These are phyloP conservation scores for Agrochola macilenta DNA, from an alignment of 2,888 invertebrate genomes.

Conservation along the genomic window DNA sequence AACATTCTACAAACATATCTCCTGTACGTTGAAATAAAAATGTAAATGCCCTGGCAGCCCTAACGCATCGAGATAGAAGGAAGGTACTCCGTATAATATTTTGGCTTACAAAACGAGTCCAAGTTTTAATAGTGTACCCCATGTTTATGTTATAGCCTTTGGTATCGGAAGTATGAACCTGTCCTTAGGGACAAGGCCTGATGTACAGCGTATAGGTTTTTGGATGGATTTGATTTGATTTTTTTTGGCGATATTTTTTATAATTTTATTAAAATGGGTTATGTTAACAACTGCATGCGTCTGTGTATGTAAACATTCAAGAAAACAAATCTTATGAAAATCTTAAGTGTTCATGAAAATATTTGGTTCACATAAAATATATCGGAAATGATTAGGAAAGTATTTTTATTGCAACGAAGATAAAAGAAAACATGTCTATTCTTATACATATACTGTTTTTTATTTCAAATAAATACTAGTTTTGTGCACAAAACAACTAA, in stretches of 20 bases:
- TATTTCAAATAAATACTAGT: not conserved
- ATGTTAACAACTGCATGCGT: not conserved
- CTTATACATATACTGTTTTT: too few relatives aligned
- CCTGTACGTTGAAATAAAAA: slow-evolving; percentile 81
- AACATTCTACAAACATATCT: slow-evolving; percentile 72
- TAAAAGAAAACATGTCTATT: not conserved
- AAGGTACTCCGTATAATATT: slow-evolving; percentile 90
- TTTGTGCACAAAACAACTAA: not conserved
- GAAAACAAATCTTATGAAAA: not conserved
- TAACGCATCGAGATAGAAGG: slow-evolving; percentile 83
- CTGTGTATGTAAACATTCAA: not conserved
- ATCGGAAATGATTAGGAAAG: not conserved
- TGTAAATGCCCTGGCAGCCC: slow-evolving; percentile 87
- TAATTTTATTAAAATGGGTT: not conserved
- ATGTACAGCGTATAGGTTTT: slow-evolving; percentile 64
- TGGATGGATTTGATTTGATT: slow-evolving; percentile 54
- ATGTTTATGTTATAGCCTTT: slow-evolving; percentile 88
- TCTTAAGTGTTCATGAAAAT: not conserved
- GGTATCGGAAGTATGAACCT: slow-evolving; percentile 79
- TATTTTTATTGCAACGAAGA: not conserved
- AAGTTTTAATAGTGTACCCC: slow-evolving; percentile 90
- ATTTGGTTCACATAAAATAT: not conserved
- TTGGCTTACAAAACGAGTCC: slow-evolving; percentile 90
- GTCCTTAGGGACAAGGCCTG: slow-evolving; percentile 73
- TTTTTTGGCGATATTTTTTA: slow-evolving; percentile 36